These are phyloP conservation scores for Strigops habroptila DNA, from an alignment of 2,113 vertebrate species.

Conservation along the genomic window DNA sequence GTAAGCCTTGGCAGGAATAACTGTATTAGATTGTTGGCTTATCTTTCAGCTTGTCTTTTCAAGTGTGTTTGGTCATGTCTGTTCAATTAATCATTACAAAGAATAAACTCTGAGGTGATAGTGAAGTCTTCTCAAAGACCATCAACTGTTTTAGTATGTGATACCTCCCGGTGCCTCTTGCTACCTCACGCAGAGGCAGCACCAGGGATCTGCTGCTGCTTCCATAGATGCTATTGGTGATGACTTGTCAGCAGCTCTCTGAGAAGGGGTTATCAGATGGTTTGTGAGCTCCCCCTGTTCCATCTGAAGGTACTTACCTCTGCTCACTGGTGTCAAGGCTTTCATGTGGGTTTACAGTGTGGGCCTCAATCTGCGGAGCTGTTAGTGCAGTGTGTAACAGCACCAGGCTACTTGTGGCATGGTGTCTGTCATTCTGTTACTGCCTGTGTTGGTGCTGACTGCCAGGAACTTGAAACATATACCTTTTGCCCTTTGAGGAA, in stretches of 20 bases:
- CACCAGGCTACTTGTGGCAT: neutral
- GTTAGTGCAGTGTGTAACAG: neutral
- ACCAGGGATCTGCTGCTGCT: neutral
- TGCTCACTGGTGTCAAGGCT: neutral
- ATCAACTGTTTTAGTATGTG: neutral
- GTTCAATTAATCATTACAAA: neutral
- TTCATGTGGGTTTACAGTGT: neutral
- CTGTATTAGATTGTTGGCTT: neutral
- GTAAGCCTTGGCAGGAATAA: neutral
- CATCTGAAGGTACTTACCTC: neutral
- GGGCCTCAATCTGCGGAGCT: neutral
- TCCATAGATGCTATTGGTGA: fast-evolving
- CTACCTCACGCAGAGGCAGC: neutral
- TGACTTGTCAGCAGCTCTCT: neutral
- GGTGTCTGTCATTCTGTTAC: neutral
- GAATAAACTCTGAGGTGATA: neutral
- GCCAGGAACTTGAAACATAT: neutral
- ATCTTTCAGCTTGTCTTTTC: neutral
- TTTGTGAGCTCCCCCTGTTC: neutral
- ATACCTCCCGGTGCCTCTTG: neutral
- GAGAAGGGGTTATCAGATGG: neutral
- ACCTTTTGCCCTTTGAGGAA: neutral
- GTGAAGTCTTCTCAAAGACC: neutral
- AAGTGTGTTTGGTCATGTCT: neutral
- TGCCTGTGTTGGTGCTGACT: neutral